Base-by-base conservation (phyloP, 2,797 vertebrate genomes). In the Hybognathus amarus region DNA sequence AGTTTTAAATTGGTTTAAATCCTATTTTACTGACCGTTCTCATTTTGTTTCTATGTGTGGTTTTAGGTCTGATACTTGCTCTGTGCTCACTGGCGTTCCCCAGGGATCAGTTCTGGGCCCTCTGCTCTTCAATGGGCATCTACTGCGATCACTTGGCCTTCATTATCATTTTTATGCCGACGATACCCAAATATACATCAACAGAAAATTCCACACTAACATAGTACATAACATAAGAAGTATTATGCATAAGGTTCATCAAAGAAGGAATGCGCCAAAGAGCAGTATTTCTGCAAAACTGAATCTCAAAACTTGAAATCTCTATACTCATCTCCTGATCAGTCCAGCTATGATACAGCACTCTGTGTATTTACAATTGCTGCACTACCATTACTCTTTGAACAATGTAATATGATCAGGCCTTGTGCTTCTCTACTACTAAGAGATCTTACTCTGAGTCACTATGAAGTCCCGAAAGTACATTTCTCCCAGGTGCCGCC, bases 401-500 rank as follows among this genome's bases (percentile, higher is more conserved):
- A 59, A 52, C 12, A 30, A 76, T 38, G 81, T 77, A 83, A 76
- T 33, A 77, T 8, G 50, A 83, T 83, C 64, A 69, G 63, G 50
- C 50, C 69, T 40, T 75, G 45, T 67, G 61, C 36, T 82, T 33
- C 17, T 82, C 50, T 61, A 24, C 69, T 24, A 52, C 68, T 63
- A 20, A 81, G 40, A 36, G 38, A 52, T 79, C 47, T 67, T 15
- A 38, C 64, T 82, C 24, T 77, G 81, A 83, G 73, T 83, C 81
- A 83, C n/a, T 36, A 77, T 59, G 68, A 75, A 76, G 61, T 45
- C 33, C 17, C 7, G 12, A 83, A 76, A 82, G 47, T 54, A 33
- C 42, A 76, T 82, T 30, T 68, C 47, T 68, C 63, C 73, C 50
- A 83, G 12, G 47, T 68, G 12, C 63, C 5, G n/a, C 71, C 63